These are phyloP conservation scores for Enteromius fasciolatus DNA, from an alignment of 2,797 vertebrate genomes.

Conservation along the genomic window DNA sequence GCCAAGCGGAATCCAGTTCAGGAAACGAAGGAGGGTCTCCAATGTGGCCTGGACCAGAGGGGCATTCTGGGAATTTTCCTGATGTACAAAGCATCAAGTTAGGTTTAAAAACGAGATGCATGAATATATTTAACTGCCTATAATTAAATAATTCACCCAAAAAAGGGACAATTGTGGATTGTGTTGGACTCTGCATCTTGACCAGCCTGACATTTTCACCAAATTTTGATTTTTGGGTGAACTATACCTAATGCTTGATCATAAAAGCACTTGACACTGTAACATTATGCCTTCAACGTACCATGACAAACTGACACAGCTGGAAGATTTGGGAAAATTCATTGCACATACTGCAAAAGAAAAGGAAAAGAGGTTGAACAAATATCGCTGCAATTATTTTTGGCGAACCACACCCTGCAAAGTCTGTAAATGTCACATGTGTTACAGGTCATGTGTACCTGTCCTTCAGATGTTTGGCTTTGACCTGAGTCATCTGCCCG, in stretches of 20 bases:
- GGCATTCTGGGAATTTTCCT: slow-evolving; percentile 92
- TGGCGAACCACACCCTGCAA: background rate
- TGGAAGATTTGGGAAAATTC: slow-evolving; percentile 94
- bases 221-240: background rate
- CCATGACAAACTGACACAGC: slow-evolving; percentile 92
- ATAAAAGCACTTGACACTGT: background rate
- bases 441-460: slow-evolving; percentile 74
- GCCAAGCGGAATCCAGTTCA: slow-evolving; percentile 92
- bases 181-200: no score
- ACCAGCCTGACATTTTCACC: background rate
- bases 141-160: background rate
- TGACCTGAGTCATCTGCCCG: slow-evolving; percentile 98
- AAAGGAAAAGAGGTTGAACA: background rate
- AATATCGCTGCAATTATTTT: background rate
- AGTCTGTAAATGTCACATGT: background rate
- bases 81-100: background rate
- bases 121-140: background rate
- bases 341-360: slow-evolving; percentile 85
- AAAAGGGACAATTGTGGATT: background rate
- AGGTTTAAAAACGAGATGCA: background rate
- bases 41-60: slow-evolving; percentile 89
- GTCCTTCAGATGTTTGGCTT: slow-evolving; percentile 99
- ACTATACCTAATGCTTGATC: background rate
- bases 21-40: slow-evolving; percentile 88
- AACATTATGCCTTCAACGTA: slow-evolving; percentile 66